phyloP scores from a whole-genome alignment of 1,140 invertebrate genomes.

The Lepidostoma basale region DNA sequence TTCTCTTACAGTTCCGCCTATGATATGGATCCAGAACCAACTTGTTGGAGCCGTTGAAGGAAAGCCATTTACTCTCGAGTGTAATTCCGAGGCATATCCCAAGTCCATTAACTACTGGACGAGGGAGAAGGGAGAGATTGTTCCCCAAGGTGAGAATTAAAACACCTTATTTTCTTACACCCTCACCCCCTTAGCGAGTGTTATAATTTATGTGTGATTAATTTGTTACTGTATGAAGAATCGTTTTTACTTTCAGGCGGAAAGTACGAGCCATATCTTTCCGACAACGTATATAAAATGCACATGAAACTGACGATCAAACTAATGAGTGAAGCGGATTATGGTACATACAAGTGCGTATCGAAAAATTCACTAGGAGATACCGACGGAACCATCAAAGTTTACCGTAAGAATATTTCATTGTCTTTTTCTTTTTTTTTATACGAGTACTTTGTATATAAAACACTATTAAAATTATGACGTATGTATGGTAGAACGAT shows the following conservation, averaged over 20 bases:
- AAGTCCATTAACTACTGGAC: slow-evolving; percentile 90
- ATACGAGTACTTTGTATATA: too few relatives aligned
- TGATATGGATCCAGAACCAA: slow-evolving; percentile 82
- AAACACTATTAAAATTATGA: too few relatives aligned
- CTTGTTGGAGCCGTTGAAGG: slow-evolving; percentile 77
- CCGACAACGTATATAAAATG: slow-evolving; percentile 77
- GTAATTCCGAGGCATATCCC: slow-evolving; percentile 84
- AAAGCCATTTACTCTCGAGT: slow-evolving; percentile 77
- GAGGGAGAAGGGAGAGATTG: slow-evolving; percentile 76
- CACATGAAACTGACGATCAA: slow-evolving; percentile 79
- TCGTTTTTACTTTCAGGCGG: slow-evolving; percentile 64
- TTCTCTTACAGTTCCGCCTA: slow-evolving; percentile 71
- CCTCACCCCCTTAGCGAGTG: too few relatives aligned
- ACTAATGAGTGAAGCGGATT: slow-evolving; percentile 70
- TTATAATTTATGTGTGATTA: too few relatives aligned
- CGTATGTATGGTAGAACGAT: too few relatives aligned
- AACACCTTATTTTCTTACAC: too few relatives aligned
- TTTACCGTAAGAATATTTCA: slow-evolving; percentile 87
- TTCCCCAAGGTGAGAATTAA: slow-evolving; percentile 71
- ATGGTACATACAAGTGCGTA: slow-evolving; percentile 83
- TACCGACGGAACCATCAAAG: slow-evolving; percentile 84
- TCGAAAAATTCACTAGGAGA: slow-evolving; percentile 88
- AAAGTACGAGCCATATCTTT: slow-evolving; percentile 73
- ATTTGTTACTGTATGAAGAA: too few relatives aligned
- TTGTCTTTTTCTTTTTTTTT: too few relatives aligned